Conservation (phyloP, 2,797 vertebrate species). For the Enteromius afrohamiltoni region DNA sequence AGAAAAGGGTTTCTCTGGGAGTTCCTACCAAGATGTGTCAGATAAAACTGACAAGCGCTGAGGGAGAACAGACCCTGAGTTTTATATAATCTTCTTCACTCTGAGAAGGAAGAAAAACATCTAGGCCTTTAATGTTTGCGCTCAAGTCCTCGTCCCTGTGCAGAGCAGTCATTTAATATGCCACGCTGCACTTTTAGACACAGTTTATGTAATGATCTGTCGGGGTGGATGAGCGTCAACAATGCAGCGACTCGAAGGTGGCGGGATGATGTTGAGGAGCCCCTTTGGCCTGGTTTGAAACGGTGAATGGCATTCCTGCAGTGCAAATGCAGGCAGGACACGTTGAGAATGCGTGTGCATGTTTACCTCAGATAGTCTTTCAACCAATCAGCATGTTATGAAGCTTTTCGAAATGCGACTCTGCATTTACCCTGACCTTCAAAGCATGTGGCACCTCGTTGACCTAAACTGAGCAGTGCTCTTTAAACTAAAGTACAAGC, state of each 20-base stretch:
- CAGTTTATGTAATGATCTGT: conserved; percentile 28
- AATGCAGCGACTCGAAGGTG: conserved; percentile 6
- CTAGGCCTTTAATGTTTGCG: conserved; percentile 37
- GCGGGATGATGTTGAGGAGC: conserved; percentile 24
- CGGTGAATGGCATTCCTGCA: conserved; percentile 43
- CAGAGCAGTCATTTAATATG: conserved; percentile 38
- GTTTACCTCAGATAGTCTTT: conserved; percentile 41
- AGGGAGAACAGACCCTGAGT: conserved; percentile 63
- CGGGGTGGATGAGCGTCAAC: conserved; percentile 17
- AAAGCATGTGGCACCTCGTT: conserved; percentile 32
- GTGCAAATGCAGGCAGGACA: conserved; percentile 2
- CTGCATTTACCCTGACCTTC: conserved; percentile 21
- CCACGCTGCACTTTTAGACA: conserved; percentile 22
- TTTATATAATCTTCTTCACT: conserved; percentile 43
- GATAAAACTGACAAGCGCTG: conserved; percentile 68
- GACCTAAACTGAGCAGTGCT: conserved; percentile 49
- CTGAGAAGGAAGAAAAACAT: conserved; percentile 47
- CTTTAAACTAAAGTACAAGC: background rate
- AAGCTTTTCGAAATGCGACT: conserved; percentile 34
- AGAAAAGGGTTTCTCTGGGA: conserved; percentile 15
- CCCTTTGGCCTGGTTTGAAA: conserved; percentile 20
- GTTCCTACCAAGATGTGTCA: conserved; percentile 62
- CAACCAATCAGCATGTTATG: conserved; percentile 41
- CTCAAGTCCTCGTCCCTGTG: conserved; percentile 23
- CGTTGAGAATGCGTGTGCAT: background rate